Evolutionary conservation across 2,888 invertebrate species (phyloP), one percentile per base, ranked within the genome.

Genomic region (Sisyra nigra): DNA sequence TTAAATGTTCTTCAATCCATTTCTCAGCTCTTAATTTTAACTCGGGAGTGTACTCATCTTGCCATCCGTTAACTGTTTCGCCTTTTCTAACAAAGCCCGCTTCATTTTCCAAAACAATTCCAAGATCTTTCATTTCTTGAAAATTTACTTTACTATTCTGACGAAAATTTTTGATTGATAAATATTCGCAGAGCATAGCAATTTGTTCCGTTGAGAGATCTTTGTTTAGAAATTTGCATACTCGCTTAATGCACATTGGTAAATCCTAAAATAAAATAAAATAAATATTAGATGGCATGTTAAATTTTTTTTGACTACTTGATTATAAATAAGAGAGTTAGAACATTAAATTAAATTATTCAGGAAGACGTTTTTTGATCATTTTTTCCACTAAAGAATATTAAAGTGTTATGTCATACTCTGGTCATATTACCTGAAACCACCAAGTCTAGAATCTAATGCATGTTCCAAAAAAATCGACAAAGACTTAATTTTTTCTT

Each of bases 141-240:
- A 68, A 72, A 56, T 92, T 91, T 0, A 88, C 80, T 5, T 81
- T 77, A 39, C 76, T 72, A 62, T 92, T 92, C 10, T 74, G 69
- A 49, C 80, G 79, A 65, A 94, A 93, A 57, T 76, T 83, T 8
- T 79, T 71, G 48, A 94, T 85, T 53, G 76, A 72, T 46, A 92
- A 72, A 57, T 91, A 85, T 6, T 79, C 61, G 8, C 72, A 69
- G 3, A 93, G 63, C 14, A 62, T 60, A 1, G 63, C 55, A 1
- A 85, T 56, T 55, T 86, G 69, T 14, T 72, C 68, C 0, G 66
- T 62, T 0, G 64, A 66, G 45, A 75, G 68, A 1, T 59, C 52
- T 55, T 76, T 77, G 34, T 63, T 67, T 30, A 84, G 62, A 55
- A 85, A 85, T 1, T 65, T 54, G 0, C 73, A 67, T 0, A 84